Evolutionary conservation across 2,888 invertebrate species (phyloP).

Genomic region (Pollenia griseotomentosa): DNA sequence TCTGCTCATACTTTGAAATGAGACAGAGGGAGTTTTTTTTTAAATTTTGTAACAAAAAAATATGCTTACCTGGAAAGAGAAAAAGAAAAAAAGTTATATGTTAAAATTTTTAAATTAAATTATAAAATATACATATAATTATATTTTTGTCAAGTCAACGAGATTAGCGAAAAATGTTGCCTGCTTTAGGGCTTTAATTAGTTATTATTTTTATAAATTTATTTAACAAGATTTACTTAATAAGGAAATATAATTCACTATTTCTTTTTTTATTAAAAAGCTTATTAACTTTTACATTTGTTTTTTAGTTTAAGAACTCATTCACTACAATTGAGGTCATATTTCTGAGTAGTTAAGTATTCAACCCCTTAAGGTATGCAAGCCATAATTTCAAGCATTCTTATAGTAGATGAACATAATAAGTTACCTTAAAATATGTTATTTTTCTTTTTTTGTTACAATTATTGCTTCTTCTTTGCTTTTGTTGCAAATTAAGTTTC

Average conservation of each 20-base stretch:
- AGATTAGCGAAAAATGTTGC: slow-evolving; percentile 5
- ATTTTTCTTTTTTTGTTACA: neutral
- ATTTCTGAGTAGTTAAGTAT: slow-evolving; percentile 40
- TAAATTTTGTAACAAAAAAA: slow-evolving; percentile 31
- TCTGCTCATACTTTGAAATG: neutral
- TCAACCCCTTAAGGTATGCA: slow-evolving; percentile 49
- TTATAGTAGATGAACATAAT: neutral
- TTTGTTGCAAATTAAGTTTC: slow-evolving; percentile 41
- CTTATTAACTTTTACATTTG: neutral
- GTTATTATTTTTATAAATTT: neutral
- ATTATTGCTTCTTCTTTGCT: slow-evolving; percentile 31
- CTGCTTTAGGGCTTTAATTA: slow-evolving; percentile 17
- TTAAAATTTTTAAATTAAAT: slow-evolving; percentile 3
- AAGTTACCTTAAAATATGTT: slow-evolving; percentile 26
- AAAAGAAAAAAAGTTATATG: neutral
- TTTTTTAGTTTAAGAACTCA: neutral
- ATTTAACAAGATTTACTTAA: neutral
- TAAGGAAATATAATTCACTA: neutral
- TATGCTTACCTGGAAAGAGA: slow-evolving; percentile 67
- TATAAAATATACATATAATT: slow-evolving; percentile 8
- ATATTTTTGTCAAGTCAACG: neutral
- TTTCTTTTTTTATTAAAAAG: neutral
- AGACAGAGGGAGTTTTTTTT: neutral
- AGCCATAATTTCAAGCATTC: slow-evolving; percentile 33
- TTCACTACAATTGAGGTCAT: slow-evolving; percentile 51